phyloP scores from a whole-genome alignment of 2,113 vertebrate species.

The Syngnathoides biaculeatus region DNA sequence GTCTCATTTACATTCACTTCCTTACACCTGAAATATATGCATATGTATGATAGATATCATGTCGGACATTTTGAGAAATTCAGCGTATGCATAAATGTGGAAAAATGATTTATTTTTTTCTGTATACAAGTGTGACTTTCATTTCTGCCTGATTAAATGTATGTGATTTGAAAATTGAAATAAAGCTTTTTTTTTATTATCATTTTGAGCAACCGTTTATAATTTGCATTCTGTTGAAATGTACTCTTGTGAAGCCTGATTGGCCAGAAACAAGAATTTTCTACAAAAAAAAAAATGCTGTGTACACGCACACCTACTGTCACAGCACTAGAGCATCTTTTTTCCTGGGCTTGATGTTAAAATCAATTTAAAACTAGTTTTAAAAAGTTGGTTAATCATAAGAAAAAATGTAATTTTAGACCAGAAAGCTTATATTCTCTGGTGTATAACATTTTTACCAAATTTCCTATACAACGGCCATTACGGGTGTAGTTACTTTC shows the following conservation, averaged over 20 bases:
- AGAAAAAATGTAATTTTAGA: neutral
- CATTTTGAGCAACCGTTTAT: neutral
- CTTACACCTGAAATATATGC: neutral
- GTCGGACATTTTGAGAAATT: constrained; percentile 1
- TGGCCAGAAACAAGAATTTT: neutral
- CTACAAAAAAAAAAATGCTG: neutral
- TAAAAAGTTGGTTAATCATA: neutral
- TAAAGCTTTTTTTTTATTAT: neutral
- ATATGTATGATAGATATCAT: neutral
- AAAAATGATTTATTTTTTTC: neutral
- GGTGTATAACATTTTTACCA: neutral
- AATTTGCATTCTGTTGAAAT: neutral
- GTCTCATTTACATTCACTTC: constrained; percentile 45
- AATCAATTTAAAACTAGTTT: neutral
- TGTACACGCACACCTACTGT: neutral
- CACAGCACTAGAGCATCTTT: neutral
- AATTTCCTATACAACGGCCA: neutral
- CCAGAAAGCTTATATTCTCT: neutral
- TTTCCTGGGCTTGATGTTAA: neutral
- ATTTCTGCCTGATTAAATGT: neutral
- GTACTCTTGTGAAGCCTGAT: neutral
- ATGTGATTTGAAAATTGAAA: neutral
- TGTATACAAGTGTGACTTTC: neutral
- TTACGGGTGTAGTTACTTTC: neutral
- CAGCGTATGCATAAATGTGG: neutral